phyloP scores from a whole-genome alignment of 1,140 invertebrate species.

The Oryctes rhinoceros region DNA sequence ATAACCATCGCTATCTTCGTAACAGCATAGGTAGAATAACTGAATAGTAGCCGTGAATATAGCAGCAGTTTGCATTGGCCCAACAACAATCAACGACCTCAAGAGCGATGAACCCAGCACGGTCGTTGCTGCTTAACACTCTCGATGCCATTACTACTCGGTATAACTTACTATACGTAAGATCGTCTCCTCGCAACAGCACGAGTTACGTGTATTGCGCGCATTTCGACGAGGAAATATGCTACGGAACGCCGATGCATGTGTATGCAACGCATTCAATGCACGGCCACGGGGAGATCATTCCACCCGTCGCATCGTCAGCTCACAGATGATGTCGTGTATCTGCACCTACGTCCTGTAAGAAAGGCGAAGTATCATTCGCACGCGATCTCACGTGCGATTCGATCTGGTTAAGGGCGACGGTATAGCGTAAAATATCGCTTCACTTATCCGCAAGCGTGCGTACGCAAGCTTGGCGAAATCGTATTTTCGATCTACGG shows the following conservation, averaged over 20 bases:
- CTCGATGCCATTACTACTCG: conserved; percentile 23
- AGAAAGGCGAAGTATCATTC: too few relatives aligned
- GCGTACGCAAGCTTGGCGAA: too few relatives aligned
- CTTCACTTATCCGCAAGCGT: too few relatives aligned
- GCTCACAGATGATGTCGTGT: neutral
- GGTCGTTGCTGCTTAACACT: conserved; percentile 29
- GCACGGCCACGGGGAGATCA: neutral
- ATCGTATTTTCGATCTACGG: too few relatives aligned
- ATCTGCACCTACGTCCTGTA: neutral
- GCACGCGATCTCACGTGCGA: too few relatives aligned
- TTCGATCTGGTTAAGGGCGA: too few relatives aligned
- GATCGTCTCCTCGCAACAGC: neutral
- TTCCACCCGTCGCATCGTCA: neutral
- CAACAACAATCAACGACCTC: conserved; percentile 39
- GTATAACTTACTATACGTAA: conserved; percentile 20
- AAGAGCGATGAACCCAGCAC: conserved; percentile 38
- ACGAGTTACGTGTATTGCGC: neutral
- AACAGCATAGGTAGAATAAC: too few relatives aligned
- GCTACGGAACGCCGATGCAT: neutral
- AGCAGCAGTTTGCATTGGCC: conserved; percentile 1
- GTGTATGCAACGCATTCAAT: neutral
- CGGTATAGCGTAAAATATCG: too few relatives aligned
- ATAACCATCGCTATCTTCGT: too few relatives aligned
- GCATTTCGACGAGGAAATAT: conserved; percentile 14
- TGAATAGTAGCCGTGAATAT: neutral